Percentiles rank a stretch among this genome's conserved stretches.
Evolutionary conservation across 2,113 vertebrate genomes (phyloP).

Genomic region (Chaenogobius annularis): DNA sequence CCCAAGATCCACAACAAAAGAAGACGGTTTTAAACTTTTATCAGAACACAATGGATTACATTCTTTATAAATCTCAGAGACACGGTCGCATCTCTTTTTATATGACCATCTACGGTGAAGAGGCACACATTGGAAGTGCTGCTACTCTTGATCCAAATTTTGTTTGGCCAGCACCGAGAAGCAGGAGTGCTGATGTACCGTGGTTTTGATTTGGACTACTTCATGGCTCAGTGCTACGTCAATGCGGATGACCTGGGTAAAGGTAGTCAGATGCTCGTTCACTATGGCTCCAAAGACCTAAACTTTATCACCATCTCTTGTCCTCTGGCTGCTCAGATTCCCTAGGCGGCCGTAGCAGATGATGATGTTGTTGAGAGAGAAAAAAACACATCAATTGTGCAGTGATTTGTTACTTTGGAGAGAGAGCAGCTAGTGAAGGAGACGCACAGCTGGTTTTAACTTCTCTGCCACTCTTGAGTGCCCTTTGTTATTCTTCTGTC

Average conservation of each 20-base stretch:
- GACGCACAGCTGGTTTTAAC: slow-evolving; percentile 95
- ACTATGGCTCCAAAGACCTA: slow-evolving; percentile 86
- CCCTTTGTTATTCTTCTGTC: slow-evolving; percentile 92
- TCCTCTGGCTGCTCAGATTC: slow-evolving; percentile 91
- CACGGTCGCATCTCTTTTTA: slow-evolving; percentile 97
- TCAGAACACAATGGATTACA: slow-evolving; percentile 94
- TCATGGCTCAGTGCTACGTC: slow-evolving; percentile 94
- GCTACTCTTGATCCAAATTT: slow-evolving; percentile 84
- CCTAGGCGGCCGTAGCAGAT: slow-evolving; percentile 90
- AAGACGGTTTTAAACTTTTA: slow-evolving; percentile 91
- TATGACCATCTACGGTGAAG: slow-evolving; percentile 97
- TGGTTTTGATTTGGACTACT: slow-evolving; percentile 85
- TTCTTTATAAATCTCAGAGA: slow-evolving; percentile 95
- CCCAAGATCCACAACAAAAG: slow-evolving; percentile 88
- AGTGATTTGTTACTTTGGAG: slow-evolving; percentile 92
- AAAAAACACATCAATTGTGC: slow-evolving; percentile 79
- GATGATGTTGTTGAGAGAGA: slow-evolving; percentile 83
- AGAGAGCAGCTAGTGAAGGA: slow-evolving; percentile 91
- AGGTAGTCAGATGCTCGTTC: slow-evolving; percentile 93
- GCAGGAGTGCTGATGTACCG: slow-evolving; percentile 93
- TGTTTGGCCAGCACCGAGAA: slow-evolving; percentile 95
- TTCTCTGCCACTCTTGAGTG: slow-evolving; percentile 92
- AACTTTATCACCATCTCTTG: slow-evolving; percentile 95
- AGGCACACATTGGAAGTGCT: slow-evolving; percentile 90
- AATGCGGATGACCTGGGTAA: slow-evolving; percentile 84